Conservation (phyloP, 1,140 invertebrate species). For the Panagrolaimus sp. region DNA sequence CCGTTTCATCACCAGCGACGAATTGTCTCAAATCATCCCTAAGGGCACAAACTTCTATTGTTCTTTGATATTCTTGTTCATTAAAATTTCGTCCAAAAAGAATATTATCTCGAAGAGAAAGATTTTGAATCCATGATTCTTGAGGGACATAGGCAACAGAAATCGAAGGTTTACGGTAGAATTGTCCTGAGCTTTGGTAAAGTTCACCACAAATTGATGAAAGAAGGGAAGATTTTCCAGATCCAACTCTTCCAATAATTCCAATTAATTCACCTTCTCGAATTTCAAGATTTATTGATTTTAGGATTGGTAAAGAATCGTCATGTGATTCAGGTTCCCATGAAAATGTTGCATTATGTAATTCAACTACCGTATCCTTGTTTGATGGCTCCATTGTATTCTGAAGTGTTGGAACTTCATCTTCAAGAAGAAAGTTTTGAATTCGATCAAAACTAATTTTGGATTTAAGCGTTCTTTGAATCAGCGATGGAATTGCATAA, state of each 20-base stretch:
- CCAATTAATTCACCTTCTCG: slow-evolving; percentile 25
- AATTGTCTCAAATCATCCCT: slow-evolving; percentile 26
- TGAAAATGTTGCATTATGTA: slow-evolving; percentile 34
- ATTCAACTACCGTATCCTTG: slow-evolving; percentile 15
- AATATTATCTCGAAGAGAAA: background rate
- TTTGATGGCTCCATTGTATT: slow-evolving; percentile 9
- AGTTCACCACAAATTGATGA: slow-evolving; percentile 25
- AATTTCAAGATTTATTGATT: slow-evolving; percentile 37
- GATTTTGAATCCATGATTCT: slow-evolving; percentile 15
- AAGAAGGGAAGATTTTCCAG: slow-evolving; percentile 28
- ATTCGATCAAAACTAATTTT: slow-evolving; percentile 20
- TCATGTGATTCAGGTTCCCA: slow-evolving; percentile 13
- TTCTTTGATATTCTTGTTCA: background rate
- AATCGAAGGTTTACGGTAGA: background rate
- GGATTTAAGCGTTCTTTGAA: background rate
- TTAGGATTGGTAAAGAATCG: background rate
- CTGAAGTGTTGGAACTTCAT: slow-evolving; percentile 22
- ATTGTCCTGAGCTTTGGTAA: background rate
- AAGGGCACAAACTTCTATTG: background rate
- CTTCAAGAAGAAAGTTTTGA: slow-evolving; percentile 32
- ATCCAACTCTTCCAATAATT: slow-evolving; percentile 25
- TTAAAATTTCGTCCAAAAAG: background rate
- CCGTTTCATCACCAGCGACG: slow-evolving; percentile 60
- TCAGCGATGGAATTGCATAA: background rate
- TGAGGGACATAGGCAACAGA: background rate